Base-by-base conservation (phyloP, 2,888 invertebrate genomes). In the Scaptomyza caliginosa region DNA sequence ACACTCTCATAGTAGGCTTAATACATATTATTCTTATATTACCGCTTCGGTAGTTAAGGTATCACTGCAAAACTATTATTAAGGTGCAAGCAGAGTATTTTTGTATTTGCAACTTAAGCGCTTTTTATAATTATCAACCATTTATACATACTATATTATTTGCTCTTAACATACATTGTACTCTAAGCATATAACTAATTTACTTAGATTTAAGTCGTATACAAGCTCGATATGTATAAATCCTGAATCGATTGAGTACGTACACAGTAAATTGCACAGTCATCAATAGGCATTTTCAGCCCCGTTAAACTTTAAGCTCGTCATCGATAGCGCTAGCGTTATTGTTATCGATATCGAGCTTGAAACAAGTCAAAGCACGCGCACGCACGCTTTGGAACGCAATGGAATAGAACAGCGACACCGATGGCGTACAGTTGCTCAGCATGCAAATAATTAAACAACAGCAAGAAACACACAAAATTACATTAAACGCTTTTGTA, bases 311-410 rank as follows among this genome's bases (percentile, higher is more conserved):
- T 50, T 52, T 40, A 16, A 45, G 55, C 48, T 65, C 39, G 23
- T 23, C n/a, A 38, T 45, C 32, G 43, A 24, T 45, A 24, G 16
- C 30, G 21, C 16, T 28, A 46, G 10, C 38, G 46, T 10, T 42
- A 54, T 30, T 69, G 69, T 5, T 58, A 52, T 11, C 45, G 45
- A 34, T 11, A 23, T 17, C 48, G 58, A 56, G 56, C 50, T 50
- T 46, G 32, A 50, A 58, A 48, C 32, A 36, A 34, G 45, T 40
- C 60, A 52, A 51, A 56, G 60, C 59, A 75, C 71, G 50, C 43
- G 52, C 66, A 71, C 76, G 56, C 76, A 75, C 72, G 62, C 72
- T 75, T 49, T 64, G 81, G 77, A 80, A 67, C 77, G 69, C 54
- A 59, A 42, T 71, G 77, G 73, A 77, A 72, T 77, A 57, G 64